These are phyloP conservation scores for Pristiophorus japonicus DNA, from an alignment of 2,113 vertebrate species.

Conservation along the genomic window DNA sequence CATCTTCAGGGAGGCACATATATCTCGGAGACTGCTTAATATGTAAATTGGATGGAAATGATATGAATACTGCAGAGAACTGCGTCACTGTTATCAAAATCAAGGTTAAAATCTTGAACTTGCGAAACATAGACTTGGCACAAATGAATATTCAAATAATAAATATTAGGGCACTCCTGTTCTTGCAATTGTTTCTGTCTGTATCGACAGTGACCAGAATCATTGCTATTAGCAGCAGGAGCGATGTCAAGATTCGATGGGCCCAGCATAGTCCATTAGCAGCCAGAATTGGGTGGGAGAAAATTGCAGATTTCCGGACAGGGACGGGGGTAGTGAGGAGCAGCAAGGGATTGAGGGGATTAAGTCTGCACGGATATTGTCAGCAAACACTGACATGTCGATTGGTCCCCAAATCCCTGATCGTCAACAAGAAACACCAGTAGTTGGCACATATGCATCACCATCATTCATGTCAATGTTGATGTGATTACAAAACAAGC, in stretches of 20 bases:
- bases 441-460: neutral
- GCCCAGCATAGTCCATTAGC: neutral
- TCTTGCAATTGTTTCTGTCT: neutral
- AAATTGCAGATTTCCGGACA: neutral
- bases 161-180: neutral
- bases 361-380: neutral
- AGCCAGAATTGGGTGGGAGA: neutral
- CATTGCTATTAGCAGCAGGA: neutral
- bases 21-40: neutral
- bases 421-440: neutral
- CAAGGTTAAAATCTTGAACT: neutral
- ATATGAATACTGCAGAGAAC: neutral
- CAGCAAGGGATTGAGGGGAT: neutral
- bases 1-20: neutral
- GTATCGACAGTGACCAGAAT: neutral
- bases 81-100: neutral
- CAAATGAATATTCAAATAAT: conserved; percentile 4
- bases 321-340: neutral
- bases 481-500: neutral
- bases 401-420: too few species aligned
- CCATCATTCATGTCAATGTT: neutral
- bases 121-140: neutral
- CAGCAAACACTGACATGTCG: too few species aligned
- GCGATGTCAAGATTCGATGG: neutral
- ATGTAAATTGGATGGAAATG: neutral